Conservation (phyloP, 2,797 vertebrate species). For the Chelon auratus region DNA sequence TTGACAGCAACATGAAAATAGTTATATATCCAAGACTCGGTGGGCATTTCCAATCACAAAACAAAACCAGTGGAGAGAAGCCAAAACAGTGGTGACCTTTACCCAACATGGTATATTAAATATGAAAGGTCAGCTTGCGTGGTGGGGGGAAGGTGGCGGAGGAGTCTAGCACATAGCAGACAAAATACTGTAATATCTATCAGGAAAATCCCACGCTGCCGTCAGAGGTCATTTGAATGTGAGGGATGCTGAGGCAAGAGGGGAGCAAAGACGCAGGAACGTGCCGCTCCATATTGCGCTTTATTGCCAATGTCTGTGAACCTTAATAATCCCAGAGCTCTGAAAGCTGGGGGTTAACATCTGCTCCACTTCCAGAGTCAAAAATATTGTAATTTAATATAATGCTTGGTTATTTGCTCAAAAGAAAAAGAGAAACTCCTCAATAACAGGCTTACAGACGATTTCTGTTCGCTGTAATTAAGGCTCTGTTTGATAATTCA, state of each 20-base stretch:
- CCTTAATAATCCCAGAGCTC: slow-evolving; percentile 36
- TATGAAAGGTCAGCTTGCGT: slow-evolving; percentile 83
- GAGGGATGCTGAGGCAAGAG: slow-evolving; percentile 43
- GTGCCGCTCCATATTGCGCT: slow-evolving; percentile 21
- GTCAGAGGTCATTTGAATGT: slow-evolving; percentile 80
- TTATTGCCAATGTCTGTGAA: slow-evolving; percentile 29
- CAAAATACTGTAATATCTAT: slow-evolving; percentile 77
- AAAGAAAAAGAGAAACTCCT: slow-evolving; percentile 27
- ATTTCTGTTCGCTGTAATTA: slow-evolving; percentile 54
- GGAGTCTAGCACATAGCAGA: slow-evolving; percentile 60
- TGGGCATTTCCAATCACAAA: slow-evolving; percentile 79
- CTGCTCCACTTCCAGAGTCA: slow-evolving; percentile 27
- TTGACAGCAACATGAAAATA: slow-evolving; percentile 78
- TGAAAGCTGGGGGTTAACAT: slow-evolving; percentile 47
- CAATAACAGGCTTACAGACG: slow-evolving; percentile 35
- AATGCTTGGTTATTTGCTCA: slow-evolving; percentile 33
- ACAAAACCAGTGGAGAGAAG: slow-evolving; percentile 82
- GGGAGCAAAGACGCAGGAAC: slow-evolving; percentile 46
- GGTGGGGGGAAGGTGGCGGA: slow-evolving; percentile 59
- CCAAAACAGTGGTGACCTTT: slow-evolving; percentile 88
- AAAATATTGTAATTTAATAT: slow-evolving; percentile 39
- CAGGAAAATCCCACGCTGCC: slow-evolving; percentile 54
- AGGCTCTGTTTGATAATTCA: slow-evolving; percentile 42
- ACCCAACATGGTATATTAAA: slow-evolving; percentile 85
- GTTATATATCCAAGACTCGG: slow-evolving; percentile 74